Base-by-base conservation (phyloP, 2,797 vertebrate species). In the Leptoclinus maculatus region DNA sequence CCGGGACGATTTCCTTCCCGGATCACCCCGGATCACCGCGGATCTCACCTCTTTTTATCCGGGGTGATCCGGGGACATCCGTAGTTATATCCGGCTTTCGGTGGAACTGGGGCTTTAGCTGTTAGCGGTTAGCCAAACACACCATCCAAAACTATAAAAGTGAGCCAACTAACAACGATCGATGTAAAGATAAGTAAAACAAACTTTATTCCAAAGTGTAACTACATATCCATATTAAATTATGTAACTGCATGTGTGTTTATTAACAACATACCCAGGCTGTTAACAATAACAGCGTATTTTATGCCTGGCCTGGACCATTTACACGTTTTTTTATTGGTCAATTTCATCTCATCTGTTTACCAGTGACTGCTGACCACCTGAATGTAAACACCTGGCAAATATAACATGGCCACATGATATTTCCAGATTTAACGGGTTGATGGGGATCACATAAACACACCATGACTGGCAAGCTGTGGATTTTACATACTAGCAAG, bases 391-490 rank as follows among this genome's bases (percentile, higher is more conserved):
- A 39, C 73, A 78, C 75, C 58, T 82, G 78, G 71, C 43, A 56
- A 69, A 54, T 38, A 39, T 57, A 65, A 60, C 39, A 41, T 2
- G 8, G 32, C 62, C 43, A 43, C 32, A 23, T 78, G 25, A 54
- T 59, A 71, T 74, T 78, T 78, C 49, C 68, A 83, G 41, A 70
- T 74, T 54, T 67, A 62, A 68, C 66, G 70, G 23, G 56, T 62
- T 83, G 71, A 72, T 73, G 70, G 67, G 62, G 76, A 57, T 76
- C 68, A 34, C 63, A 69, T 79, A 62, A 86, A 87, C 78, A 83
- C 71, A 43, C 51, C 17, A 36, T 83, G 27, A 38, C 43, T 27
- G 59, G 67, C 49, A 53, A 21, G 56, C 60, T 70, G 67, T 70
- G 71, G 60, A 34, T 66, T 74, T 54, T 58, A 25, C 17, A 34